phyloP scores from a whole-genome alignment of 2,797 vertebrate species.

The Sebastes ruberrimus region DNA sequence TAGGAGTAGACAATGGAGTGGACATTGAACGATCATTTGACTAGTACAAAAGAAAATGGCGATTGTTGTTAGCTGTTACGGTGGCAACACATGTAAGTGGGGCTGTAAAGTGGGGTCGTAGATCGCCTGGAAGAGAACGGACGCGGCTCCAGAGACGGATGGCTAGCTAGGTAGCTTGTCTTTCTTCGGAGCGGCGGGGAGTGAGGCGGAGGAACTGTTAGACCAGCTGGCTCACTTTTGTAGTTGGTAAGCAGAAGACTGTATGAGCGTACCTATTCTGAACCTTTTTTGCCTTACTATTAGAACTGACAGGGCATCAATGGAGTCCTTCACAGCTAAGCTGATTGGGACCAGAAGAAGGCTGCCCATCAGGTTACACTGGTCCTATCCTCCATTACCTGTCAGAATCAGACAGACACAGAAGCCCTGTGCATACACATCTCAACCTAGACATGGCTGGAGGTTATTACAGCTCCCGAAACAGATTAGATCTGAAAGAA shows the following conservation, averaged over 20 bases:
- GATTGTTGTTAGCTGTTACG: neutral
- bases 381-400: constrained; percentile 15
- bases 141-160: no score
- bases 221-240: neutral
- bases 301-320: constrained; percentile 14
- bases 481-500: constrained; percentile 42
- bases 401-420: constrained; percentile 8
- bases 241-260: neutral
- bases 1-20: no score
- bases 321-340: constrained; percentile 17
- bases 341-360: constrained; percentile 36
- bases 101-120: neutral
- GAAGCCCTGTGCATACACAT: constrained; percentile 3
- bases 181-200: neutral
- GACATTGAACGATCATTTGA: no score
- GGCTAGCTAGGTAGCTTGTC: neutral
- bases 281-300: neutral
- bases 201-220: neutral
- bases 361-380: constrained; percentile 9
- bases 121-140: no score
- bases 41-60: no score
- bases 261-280: neutral
- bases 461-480: constrained; percentile 32
- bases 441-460: constrained; percentile 12
- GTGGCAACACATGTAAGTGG: neutral